Evolutionary conservation across 37 sponge, comb jelly and placozoan genomes (phyloP).

Genomic region (Bolinopsis microptera): DNA sequence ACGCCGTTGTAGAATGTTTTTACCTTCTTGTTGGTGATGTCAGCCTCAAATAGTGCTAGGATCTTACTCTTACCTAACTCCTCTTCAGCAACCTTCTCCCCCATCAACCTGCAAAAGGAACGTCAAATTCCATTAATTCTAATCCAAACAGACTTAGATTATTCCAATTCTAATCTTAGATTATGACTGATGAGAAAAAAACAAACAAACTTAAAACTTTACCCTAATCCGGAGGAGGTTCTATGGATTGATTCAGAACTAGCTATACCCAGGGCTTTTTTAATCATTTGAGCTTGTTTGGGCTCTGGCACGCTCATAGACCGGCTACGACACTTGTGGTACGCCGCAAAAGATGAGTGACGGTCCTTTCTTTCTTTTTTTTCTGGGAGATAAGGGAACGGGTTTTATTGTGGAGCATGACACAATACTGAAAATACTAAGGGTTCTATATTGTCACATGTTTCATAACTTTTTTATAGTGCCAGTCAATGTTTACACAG

Average conservation of each 20-base stretch:
- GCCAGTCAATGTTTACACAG: too few species aligned
- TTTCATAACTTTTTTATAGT: too few species aligned
- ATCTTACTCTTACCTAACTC: constrained; percentile 35
- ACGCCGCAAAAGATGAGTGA: constrained; percentile 39
- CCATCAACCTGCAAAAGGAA: constrained; percentile 17
- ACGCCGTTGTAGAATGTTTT: constrained; percentile 42
- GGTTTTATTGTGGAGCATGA: background rate
- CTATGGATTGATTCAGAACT: constrained; percentile 10
- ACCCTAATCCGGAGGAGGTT: constrained; percentile 30
- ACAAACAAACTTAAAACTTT: too few species aligned
- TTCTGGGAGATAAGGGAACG: background rate
- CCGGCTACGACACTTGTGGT: constrained; percentile 20
- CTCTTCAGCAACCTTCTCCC: constrained; percentile 22
- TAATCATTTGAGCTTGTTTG: background rate
- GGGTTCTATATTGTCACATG: too few species aligned
- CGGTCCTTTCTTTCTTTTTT: background rate
- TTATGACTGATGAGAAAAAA: background rate
- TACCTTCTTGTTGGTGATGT: constrained; percentile 32
- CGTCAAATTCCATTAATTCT: background rate
- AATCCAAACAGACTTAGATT: background rate
- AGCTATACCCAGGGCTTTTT: background rate
- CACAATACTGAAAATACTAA: too few species aligned
- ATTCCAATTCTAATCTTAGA: background rate
- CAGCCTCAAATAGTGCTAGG: constrained; percentile 29
- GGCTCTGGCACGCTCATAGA: constrained; percentile 39